Base-by-base conservation (phyloP, 2,888 invertebrate genomes). In the Spodoptera littoralis region DNA sequence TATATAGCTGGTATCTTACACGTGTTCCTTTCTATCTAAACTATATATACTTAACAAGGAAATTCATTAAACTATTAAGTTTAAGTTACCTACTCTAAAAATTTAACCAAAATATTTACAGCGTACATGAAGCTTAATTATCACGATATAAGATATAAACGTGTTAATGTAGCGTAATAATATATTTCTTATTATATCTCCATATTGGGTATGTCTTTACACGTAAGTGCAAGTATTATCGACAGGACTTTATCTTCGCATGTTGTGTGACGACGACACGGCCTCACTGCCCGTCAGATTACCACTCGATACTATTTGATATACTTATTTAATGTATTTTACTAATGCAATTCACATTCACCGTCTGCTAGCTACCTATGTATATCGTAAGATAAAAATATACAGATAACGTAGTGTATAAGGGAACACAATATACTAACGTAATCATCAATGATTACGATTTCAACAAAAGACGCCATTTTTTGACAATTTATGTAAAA, bases 191-290 rank as follows among this genome's bases (percentile, higher is more conserved):
- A 61, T 50, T 61, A 60, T 68, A 76, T 76, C 68, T 67, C 46
- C 45, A 50, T 61, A 63, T 46, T 62, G 5, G 27, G 27, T 27
- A 66, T 57, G 62, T 73, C 22, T 71, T 71, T 73, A 80, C 80
- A 84, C 76, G 81, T 85, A 76, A 85, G 81, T 86, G 85, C 82
- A 86, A 36, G 47, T 59, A 65, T 68, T 88, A 87, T 85, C 84
- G 65, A 13, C 22, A 52, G 64, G 46, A 27, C 36, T 52, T 80
- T 87, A 88, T 86, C 84, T 71, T 49, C 58, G 60, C 51, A 72
- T 62, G 70, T 66, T 66, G 61, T 65, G 65, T 82, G 80, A 81
- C 81, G 81, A 77, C 68, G 81, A 77, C 68, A 69, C 63, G 75
- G 57, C 67, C 36, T 41, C 56, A 65, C 48, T 24, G 24, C n/a